Evolutionary conservation across 2,888 invertebrate species (phyloP).

Genomic region (Odontothrips loti): DNA sequence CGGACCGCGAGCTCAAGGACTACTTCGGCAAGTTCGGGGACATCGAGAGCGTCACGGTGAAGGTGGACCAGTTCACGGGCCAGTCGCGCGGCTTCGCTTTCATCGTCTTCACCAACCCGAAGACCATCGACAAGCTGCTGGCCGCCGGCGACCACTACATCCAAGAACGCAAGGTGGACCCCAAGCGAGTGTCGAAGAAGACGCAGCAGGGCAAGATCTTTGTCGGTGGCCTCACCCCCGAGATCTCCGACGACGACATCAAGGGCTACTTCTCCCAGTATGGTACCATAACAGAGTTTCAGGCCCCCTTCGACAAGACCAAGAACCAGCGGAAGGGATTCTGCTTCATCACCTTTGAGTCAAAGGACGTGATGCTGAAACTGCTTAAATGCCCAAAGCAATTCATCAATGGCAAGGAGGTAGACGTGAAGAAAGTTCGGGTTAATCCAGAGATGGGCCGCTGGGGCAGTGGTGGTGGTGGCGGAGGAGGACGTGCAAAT

Average conservation of each 20-base stretch:
- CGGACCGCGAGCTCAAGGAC: conserved; percentile 55
- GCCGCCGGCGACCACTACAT: conserved; percentile 55
- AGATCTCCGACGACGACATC: conserved; percentile 57
- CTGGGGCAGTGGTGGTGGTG: conserved; percentile 38
- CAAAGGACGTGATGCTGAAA: conserved; percentile 55
- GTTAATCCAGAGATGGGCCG: conserved; percentile 47
- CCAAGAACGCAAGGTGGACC: conserved; percentile 60
- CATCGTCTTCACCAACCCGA: conserved; percentile 56
- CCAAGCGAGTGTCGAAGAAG: conserved; percentile 59
- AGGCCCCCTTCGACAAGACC: conserved; percentile 60
- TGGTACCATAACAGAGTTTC: conserved; percentile 57
- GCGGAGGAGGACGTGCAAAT: conserved; percentile 39
- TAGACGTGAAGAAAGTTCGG: conserved; percentile 53
- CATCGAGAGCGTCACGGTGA: conserved; percentile 58
- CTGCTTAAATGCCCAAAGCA: conserved; percentile 55
- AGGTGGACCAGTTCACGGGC: conserved; percentile 59
- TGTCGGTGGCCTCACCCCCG: conserved; percentile 59
- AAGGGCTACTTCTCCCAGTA: conserved; percentile 56
- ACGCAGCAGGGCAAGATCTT: conserved; percentile 60
- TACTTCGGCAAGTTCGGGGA: conserved; percentile 60
- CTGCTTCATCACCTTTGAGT: conserved; percentile 62
- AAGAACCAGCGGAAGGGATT: conserved; percentile 60
- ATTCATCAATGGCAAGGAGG: conserved; percentile 55
- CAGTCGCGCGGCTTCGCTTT: conserved; percentile 62
- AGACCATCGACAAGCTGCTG: conserved; percentile 53